Evolutionary conservation across 2,797 vertebrate species (phyloP), one percentile per base, ranked within the genome.

Genomic region (Nyctibius grandis): DNA sequence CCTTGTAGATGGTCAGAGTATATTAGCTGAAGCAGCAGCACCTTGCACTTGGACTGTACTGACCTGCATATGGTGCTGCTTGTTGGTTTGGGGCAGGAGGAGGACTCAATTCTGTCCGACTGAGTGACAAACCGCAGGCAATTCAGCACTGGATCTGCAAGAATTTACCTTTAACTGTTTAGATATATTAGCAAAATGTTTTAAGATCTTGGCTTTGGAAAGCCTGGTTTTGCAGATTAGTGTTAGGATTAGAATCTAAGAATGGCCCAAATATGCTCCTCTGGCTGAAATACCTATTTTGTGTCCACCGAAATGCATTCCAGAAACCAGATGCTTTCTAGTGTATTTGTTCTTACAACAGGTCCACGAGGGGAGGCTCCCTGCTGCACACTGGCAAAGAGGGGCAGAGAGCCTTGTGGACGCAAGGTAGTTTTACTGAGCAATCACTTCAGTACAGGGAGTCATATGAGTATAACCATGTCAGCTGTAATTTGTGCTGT

Each of bases 61-160:
- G 5, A 31, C 23, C 29, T 56, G 12, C 0, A 2, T 33, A 23
- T 0, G 0, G 13, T 78, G 26, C 22, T 53, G 11, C 38, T 57
- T 60, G 9, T 44, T 77, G 40, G 9, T 15, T 77, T 17, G 26
- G 26, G 23, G 16, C 36, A 60, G 47, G 53, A 70, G 56, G 22
- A 63, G 11, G 51, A 33, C 36, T 69, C 13, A 10, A 0, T 73
- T 91, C 45, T 53, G 25, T 34, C 17, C 1, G 0, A 22, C 19
- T 36, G 31, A 57, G 60, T 1, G 2, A 84, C 18, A 59, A 6
- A 13, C 33, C 0, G 3, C 28, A 69, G n/a, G 44, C 3, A 54
- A 21, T 85, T 79, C 33, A 70, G 28, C n/a, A 42, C 19, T 50
- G 31, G 29, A 42, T 77, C 50, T 67, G 17, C 29, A 77, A 84